Percentiles rank a stretch among this genome's conserved stretches.
Evolutionary conservation across 2,113 vertebrate genomes (phyloP).

Genomic region (Mystacornis crossleyi): DNA sequence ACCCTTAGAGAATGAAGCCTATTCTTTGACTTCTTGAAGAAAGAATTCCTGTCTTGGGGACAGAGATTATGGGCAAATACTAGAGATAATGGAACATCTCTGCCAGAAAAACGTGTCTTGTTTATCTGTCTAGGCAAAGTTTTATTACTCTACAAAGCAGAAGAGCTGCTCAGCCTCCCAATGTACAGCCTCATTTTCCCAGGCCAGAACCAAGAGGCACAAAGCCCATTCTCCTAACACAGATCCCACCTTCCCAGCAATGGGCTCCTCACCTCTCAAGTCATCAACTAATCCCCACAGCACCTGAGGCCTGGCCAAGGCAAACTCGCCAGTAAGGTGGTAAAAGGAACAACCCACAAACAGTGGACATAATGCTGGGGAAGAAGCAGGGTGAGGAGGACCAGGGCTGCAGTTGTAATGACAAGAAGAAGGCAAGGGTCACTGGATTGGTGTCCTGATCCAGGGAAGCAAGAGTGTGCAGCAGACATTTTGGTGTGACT

Average conservation of each 20-base stretch:
- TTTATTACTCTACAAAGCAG: not conserved
- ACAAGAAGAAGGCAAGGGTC: not conserved
- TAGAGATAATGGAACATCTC: not conserved
- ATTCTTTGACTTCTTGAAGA: not conserved
- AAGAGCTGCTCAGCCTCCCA: not conserved
- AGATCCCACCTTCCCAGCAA: not conserved
- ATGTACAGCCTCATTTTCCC: not conserved
- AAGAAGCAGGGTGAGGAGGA: not conserved
- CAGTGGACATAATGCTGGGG: not conserved
- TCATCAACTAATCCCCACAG: not conserved
- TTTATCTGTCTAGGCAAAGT: not conserved
- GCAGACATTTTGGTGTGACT: not conserved
- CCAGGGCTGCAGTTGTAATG: not conserved
- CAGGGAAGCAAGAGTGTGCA: not conserved
- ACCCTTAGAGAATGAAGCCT: not conserved
- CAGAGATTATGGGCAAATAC: not conserved
- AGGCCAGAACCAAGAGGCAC: not conserved
- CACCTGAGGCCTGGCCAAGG: not conserved
- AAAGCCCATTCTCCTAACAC: not conserved
- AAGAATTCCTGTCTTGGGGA: not conserved
- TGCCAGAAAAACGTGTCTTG: not conserved
- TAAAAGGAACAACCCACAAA: not conserved
- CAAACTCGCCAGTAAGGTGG: not conserved
- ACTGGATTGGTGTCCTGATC: not conserved
- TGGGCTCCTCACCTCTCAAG: not conserved